These are phyloP conservation scores for Mastomys natalensis DNA, from an alignment of 2,113 vertebrate genomes.

Conservation along the genomic window DNA sequence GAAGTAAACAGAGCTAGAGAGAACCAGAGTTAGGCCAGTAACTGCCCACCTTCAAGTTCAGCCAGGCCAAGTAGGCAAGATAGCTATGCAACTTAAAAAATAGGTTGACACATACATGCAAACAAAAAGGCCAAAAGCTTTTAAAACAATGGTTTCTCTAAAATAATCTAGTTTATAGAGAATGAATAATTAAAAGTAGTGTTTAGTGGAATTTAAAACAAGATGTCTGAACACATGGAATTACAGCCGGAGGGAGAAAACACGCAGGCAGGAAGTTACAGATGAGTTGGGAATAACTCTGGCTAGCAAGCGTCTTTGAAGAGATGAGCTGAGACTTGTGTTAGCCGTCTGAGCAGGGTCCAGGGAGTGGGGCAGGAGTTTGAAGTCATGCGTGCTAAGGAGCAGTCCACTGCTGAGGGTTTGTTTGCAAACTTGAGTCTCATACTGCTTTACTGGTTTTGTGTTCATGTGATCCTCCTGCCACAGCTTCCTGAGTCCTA, in stretches of 20 bases:
- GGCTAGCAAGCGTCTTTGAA: neutral
- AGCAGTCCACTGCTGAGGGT: neutral
- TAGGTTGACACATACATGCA: neutral
- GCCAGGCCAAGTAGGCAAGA: neutral
- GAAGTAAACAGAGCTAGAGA: neutral
- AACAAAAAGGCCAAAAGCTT: slow-evolving; percentile 10
- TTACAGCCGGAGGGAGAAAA: slow-evolving; percentile 1
- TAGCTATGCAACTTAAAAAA: slow-evolving; percentile 3
- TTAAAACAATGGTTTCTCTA: neutral
- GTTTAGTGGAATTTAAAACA: slow-evolving; percentile 31
- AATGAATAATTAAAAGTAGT: slow-evolving; percentile 5
- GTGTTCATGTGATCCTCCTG: neutral
- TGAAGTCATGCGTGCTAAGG: neutral
- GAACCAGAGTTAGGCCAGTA: neutral
- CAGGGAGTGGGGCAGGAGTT: neutral
- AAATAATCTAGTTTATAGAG: slow-evolving; percentile 5
- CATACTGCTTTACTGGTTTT: neutral
- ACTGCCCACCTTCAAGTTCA: neutral
- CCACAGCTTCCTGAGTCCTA: neutral
- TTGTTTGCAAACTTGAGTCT: neutral
- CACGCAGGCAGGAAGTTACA: neutral
- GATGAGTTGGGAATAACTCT: neutral
- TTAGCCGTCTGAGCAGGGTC: neutral
- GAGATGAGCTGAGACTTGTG: slow-evolving; percentile 3
- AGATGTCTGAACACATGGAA: neutral